Evolutionary conservation across 2,113 vertebrate genomes (phyloP), one percentile per base, ranked within the genome.

Genomic region (Pleuronectes platessa): DNA sequence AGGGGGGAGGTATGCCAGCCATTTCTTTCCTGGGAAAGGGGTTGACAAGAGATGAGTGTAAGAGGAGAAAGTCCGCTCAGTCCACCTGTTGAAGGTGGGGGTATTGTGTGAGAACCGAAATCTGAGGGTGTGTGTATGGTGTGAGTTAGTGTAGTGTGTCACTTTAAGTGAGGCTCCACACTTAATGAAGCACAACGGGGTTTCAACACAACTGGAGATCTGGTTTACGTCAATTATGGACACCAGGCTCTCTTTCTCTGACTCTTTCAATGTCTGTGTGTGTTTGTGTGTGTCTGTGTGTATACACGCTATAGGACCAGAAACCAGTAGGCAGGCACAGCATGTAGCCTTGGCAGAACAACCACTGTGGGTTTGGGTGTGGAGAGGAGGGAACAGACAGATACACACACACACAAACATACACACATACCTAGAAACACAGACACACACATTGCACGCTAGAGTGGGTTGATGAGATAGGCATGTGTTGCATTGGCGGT

Each of bases 201-300:
- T 87, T 88, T 79, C 76, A 86, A 69, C 83, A 78, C 75, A 59
- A 77, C 76, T 78, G 61, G 68, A 68, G 85, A 82, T 90, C 89
- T 92, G 92, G 88, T 89, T 91, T 79, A 71, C 69, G 86, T 93
- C 86, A 89, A 82, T 63, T 69, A 37, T 51, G 74, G 85, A 84
- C 75, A 73, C 76, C 74, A 11, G 87, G 81, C 83, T 85, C 71
- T 79, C 71, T 64, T 60, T 80, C 76, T 68, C 15, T 10, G 18
- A 64, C 65, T 78, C 35, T 68, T 53, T 73, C 8, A 15, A 18
- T 64, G 51, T 58, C 10, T 78, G 60, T 65, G 59, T 76, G 66
- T 21, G 76, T 79, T 42, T 23, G 26, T 53, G 31, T 65, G 61
- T 76, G 40, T 72, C 55, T 68, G 31, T 79, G 24, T 74, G 61